Percentiles rank a stretch among this genome's conserved stretches.
phyloP scores from a whole-genome alignment of 1,140 invertebrate genomes.

The Cataglyphis hispanica region DNA sequence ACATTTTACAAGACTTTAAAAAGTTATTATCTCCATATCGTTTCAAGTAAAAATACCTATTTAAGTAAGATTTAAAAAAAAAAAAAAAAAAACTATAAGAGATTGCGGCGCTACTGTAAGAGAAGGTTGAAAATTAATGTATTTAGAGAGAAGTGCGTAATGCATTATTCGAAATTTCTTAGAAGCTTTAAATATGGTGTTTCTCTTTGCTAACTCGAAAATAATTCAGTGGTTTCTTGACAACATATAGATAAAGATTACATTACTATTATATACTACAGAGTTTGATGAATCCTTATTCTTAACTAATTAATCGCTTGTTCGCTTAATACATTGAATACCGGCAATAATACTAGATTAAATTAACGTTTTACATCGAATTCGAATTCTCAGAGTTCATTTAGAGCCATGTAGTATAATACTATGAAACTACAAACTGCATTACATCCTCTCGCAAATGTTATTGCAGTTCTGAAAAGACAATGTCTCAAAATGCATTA shows the following conservation, averaged over 20 bases:
- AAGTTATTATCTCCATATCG: constrained; percentile 67
- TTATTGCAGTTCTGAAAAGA: constrained; percentile 26
- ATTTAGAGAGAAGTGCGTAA: constrained; percentile 41
- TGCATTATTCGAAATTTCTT: constrained; percentile 40
- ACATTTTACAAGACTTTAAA: constrained; percentile 73
- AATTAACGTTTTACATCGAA: constrained; percentile 15
- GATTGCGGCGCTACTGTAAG: constrained; percentile 66
- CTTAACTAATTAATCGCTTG: constrained; percentile 9
- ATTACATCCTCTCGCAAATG: not conserved
- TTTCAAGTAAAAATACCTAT: constrained; percentile 75
- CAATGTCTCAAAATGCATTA: constrained; percentile 35
- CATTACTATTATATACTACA: constrained; percentile 51
- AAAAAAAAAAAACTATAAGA: constrained; percentile 34
- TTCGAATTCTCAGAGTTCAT: constrained; percentile 22
- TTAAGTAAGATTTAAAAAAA: constrained; percentile 72
- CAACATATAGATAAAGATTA: constrained; percentile 50
- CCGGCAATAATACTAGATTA: constrained; percentile 25
- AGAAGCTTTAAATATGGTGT: constrained; percentile 38
- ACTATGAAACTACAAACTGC: constrained; percentile 28
- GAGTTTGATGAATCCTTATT: constrained; percentile 60
- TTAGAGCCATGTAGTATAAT: constrained; percentile 43
- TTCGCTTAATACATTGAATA: constrained; percentile 22
- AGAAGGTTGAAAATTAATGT: constrained; percentile 62
- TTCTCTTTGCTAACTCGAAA: constrained; percentile 34
- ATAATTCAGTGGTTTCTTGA: constrained; percentile 38